Conservation (phyloP, 2,113 vertebrate genomes). For the Eptesicus fuscus region DNA sequence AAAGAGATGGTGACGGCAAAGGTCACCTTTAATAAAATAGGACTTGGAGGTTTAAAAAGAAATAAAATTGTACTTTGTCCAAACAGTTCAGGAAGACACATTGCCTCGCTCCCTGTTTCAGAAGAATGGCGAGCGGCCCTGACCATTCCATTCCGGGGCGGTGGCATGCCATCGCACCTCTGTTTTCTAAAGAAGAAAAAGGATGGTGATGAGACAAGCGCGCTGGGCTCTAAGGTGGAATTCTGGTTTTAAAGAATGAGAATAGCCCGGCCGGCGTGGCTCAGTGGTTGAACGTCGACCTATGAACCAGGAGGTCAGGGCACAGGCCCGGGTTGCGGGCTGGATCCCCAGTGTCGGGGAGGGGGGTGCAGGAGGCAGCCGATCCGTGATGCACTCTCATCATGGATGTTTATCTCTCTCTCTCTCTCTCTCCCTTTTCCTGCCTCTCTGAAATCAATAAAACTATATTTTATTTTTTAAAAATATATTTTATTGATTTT, state of each 20-base stretch:
- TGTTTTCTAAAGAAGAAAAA: neutral
- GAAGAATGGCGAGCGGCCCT: neutral
- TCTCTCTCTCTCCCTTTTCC: too few species aligned
- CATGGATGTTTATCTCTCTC: too few species aligned
- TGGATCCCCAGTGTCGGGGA: too few species aligned
- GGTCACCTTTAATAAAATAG: neutral
- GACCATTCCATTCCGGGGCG: neutral
- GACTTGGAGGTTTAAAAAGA: neutral
- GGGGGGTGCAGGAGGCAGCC: too few species aligned
- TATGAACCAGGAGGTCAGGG: too few species aligned
- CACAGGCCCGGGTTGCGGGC: too few species aligned
- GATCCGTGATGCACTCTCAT: too few species aligned
- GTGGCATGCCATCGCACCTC: neutral
- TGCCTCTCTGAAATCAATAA: too few species aligned
- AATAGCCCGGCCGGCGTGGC: too few species aligned
- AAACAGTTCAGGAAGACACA: neutral
- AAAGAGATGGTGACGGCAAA: neutral
- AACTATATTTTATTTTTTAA: too few species aligned
- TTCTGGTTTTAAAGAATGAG: neutral
- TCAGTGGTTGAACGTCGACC: too few species aligned
- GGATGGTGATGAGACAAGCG: neutral
- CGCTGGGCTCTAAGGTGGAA: neutral
- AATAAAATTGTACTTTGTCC: neutral
- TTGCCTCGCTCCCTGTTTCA: neutral
- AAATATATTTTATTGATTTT: too few species aligned